Base-by-base conservation (phyloP, 2,888 invertebrate species). In the Octonoba sinensis region DNA sequence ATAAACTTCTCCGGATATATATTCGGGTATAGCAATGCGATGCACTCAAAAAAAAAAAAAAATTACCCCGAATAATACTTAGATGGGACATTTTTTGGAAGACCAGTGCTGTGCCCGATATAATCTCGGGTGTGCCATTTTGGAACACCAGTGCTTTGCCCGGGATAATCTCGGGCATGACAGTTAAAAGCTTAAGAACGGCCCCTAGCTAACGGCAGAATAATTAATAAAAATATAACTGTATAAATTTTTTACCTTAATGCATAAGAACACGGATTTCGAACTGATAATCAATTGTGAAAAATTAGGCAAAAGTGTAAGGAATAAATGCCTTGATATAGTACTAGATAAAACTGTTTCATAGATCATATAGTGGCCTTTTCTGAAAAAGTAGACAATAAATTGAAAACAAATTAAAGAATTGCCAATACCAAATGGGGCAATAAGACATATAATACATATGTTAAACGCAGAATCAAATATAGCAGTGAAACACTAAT, bases 141-240 rank as follows among this genome's bases (percentile, higher is more conserved):
- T n/a, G n/a, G n/a, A n/a, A n/a, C n/a, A n/a, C n/a, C n/a, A n/a
- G n/a, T n/a, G n/a, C n/a, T n/a, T n/a, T n/a, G n/a, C n/a, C n/a
- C n/a, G n/a, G n/a, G n/a, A n/a, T n/a, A n/a, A n/a, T n/a, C n/a
- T n/a, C n/a, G n/a, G n/a, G n/a, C n/a, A n/a, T n/a, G n/a, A n/a
- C n/a, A n/a, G n/a, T n/a, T n/a, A n/a, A n/a, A n/a, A n/a, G n/a
- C n/a, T 12, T 49, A 60, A 11, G 3, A 47, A 49, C 49, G 71
- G 60, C 20, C 18, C 12, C 57, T 20, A 20, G 59, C 18, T 15
- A 57, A 70, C 47, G 18, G 59, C 20, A 57, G 44, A 59, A 3
- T 59, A 11, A 57, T 36, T 1, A 54, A 69, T n/a, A n/a, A n/a
- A n/a, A n/a, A 27, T 59, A 70, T 20, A 70, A 57, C 6, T 70